phyloP scores from a whole-genome alignment of 2,888 invertebrate species.

The Acrobasis consociella region DNA sequence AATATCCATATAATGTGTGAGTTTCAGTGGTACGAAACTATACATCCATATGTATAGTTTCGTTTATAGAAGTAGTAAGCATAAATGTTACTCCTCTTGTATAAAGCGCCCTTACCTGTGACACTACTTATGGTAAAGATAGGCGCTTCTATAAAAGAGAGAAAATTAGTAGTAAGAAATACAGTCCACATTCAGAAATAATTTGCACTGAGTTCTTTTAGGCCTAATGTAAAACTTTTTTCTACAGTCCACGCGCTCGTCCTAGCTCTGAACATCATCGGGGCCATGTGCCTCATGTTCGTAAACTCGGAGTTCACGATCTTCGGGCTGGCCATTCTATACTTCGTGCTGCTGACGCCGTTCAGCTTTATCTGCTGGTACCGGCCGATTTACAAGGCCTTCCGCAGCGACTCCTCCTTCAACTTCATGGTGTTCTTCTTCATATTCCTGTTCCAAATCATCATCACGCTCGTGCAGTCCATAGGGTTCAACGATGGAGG shows the following conservation, averaged over 20 bases:
- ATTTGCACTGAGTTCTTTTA: too few relatives aligned
- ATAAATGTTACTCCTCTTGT: too few relatives aligned
- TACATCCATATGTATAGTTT: too few relatives aligned
- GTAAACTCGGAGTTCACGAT: conserved; percentile 83
- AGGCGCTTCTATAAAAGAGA: too few relatives aligned
- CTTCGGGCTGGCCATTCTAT: conserved; percentile 95
- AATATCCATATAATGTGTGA: too few relatives aligned
- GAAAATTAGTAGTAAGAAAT: too few relatives aligned
- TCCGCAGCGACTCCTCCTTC: conserved; percentile 99
- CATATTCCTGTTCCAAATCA: conserved; percentile 97
- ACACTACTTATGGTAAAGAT: too few relatives aligned
- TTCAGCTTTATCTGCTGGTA: conserved; percentile 99
- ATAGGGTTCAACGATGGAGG: conserved; percentile 93
- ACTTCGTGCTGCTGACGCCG: conserved; percentile 95
- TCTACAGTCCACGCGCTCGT: conserved; percentile 94
- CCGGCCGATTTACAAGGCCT: conserved; percentile 99
- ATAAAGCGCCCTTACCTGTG: too few relatives aligned
- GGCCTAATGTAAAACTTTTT: conserved; percentile 23
- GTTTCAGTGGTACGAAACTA: too few relatives aligned
- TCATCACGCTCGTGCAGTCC: conserved; percentile 93
- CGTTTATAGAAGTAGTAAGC: too few relatives aligned
- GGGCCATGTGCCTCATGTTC: conserved; percentile 90
- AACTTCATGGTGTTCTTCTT: conserved; percentile 99
- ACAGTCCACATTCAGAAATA: too few relatives aligned
- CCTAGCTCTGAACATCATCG: conserved; percentile 92